Conservation (phyloP, 1,140 invertebrate genomes). For the Asbolus verrucosus region DNA sequence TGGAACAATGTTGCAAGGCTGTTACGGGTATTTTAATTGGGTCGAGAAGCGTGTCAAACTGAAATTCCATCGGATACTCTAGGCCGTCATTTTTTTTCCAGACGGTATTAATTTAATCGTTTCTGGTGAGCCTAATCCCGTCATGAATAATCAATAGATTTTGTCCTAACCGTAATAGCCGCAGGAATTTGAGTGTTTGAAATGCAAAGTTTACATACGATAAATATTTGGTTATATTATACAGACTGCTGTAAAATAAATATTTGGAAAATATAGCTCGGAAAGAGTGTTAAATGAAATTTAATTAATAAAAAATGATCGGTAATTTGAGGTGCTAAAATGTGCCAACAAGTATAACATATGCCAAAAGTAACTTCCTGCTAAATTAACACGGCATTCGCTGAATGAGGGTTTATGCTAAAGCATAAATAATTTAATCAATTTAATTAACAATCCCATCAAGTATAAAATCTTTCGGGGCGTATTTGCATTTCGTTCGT, state of each 20-base stretch:
- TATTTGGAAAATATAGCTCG: slow-evolving; percentile 35
- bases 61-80: slow-evolving; percentile 28
- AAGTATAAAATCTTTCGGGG: too few species aligned
- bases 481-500: too few species aligned
- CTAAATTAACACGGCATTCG: too few species aligned
- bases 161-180: slow-evolving; percentile 21
- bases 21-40: too few species aligned
- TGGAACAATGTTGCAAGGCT: slow-evolving; percentile 38
- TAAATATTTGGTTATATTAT: slow-evolving; percentile 45
- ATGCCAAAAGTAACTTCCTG: background rate
- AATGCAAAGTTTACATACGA: slow-evolving; percentile 36
- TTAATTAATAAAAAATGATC: slow-evolving; percentile 36
- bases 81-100: background rate
- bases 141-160: slow-evolving; percentile 23
- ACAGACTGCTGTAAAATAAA: slow-evolving; percentile 40
- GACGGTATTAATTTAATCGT: slow-evolving; percentile 1
- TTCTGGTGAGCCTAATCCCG: slow-evolving; percentile 11
- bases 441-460: too few species aligned
- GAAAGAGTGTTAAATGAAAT: slow-evolving; percentile 28
- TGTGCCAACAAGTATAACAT: background rate
- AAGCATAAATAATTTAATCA: too few species aligned
- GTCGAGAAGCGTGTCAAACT: background rate
- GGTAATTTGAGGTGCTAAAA: background rate
- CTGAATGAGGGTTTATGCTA: background rate
- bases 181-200: slow-evolving; percentile 36